Base-by-base conservation (phyloP, 2,888 invertebrate species). In the Pycnomerus fuliginosus region DNA sequence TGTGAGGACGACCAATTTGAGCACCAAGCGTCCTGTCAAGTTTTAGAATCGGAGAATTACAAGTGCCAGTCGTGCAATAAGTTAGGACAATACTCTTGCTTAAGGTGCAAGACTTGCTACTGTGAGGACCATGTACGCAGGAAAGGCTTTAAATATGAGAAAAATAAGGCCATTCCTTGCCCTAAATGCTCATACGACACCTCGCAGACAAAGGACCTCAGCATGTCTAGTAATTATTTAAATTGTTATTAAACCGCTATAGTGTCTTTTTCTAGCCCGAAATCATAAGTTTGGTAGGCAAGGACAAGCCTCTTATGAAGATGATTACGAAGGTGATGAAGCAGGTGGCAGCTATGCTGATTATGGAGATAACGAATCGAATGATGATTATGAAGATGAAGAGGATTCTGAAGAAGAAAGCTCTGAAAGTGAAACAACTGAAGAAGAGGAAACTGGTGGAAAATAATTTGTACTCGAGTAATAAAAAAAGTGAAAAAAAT, bases 1-100 rank as follows among this genome's bases (percentile, higher is more conserved):
- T 97, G 97, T 71, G 94, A 94, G 74, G 94, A 94, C 72, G 94
- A 94, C 73, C 94, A 94, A 73, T 94, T 94, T 74, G 96, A 97
- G 73, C 96, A 97, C 74, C 97, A 97, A 74, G 96, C 96, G 2
- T 92, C 90, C 0, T 96, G 95, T 69, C 95, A 97, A 77, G 90
- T 94, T 44, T 75, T 97, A 3, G 96, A 97, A 68, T 86, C 93
- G 0, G 97, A 97, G 74, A 93, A 84, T 60, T 94, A 88, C 71
- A 97, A 97, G 77, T 97, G 97, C 72, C 88, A 91, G 70, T 95
- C 94, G 1, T 96, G 96, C 72, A 96, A 96, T 76, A 87, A 88
- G 47, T 76, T 94, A 49, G 95, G 96, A 0, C 94, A 96, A 75
- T 93, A 92, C 75, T 94, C 95, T 2, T 97, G 96, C 70, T 78